These are phyloP conservation scores for Chunga burmeisteri DNA, from an alignment of 2,113 vertebrate species.

Conservation along the genomic window DNA sequence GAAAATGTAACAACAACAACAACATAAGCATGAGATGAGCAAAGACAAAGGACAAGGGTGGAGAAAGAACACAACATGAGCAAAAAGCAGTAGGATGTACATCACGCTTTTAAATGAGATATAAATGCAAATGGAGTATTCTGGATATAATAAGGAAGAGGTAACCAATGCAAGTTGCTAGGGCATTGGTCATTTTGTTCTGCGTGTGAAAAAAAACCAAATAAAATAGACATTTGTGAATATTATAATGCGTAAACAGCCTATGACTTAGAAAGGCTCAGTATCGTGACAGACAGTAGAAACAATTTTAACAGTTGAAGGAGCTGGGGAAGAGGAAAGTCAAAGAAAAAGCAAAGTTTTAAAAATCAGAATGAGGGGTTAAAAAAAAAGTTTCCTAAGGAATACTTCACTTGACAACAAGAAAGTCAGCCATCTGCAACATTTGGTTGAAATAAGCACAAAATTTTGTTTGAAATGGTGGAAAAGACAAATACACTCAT, in stretches of 20 bases:
- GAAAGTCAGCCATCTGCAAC: not conserved
- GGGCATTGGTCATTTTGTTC: not conserved
- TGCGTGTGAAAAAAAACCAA: not conserved
- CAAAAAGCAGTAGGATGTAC: not conserved
- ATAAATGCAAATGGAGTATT: not conserved
- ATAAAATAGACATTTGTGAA: not conserved
- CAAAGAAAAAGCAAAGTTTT: not conserved
- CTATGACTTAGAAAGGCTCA: not conserved
- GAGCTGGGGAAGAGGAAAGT: not conserved
- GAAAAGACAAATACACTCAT: not conserved
- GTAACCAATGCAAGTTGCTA: not conserved
- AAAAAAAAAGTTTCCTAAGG: not conserved
- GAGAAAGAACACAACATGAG: not conserved
- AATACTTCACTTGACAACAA: not conserved
- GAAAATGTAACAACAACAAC: not conserved
- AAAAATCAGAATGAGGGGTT: not conserved
- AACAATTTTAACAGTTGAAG: not conserved
- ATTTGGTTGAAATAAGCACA: not conserved
- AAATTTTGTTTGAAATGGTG: not conserved
- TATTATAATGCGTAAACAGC: not conserved
- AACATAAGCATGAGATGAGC: not conserved
- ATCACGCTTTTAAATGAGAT: not conserved
- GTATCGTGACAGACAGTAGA: not conserved
- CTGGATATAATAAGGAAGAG: not conserved
- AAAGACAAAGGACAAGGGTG: not conserved